Base-by-base conservation (phyloP, 2,888 invertebrate genomes). In the Drosophila algonquin region DNA sequence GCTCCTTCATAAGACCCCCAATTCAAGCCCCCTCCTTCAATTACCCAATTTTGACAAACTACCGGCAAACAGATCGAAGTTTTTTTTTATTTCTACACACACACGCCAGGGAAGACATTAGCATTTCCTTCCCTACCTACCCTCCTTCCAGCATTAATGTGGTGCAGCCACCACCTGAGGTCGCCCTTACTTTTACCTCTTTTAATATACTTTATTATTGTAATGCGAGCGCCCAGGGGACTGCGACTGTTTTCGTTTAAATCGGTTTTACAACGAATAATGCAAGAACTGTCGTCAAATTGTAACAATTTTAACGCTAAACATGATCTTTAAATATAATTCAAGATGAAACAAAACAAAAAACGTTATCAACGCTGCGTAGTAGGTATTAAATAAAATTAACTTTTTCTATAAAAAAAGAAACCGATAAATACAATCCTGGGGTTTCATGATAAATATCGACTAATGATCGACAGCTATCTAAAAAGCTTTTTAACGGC, bases 361-460 rank as follows among this genome's bases (percentile, higher is more conserved):
- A 79, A 77, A 76, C 76, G 89, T 87, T 84, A 71, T 86, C 64
- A 76, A 79, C 69, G 77, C 88, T 80, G 80, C 83, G 75, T 80
- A 85, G 85, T 89, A 88, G 82, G 86, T 89, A 85, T 80, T 88
- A 84, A 89, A 89, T 85, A 84, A 87, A 85, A 85, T 76, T 81
- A 89, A 87, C 77, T 77, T 85, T 85, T 85, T 85, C 75, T 85
- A 89, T 53, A 67, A 79, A 89, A 71, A 44, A 50, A 30, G 51
- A 59, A 12, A 61, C 46, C 50, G 65, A 51, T 51, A 27, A 71
- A 71, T 63, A 10, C 55, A 46, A 32, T 16, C 45, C 18, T 4
- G 30, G 16, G 8, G 2, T 16, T 27, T 47, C 5, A 32, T 32
- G 10, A 24, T 24, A 24, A 24, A 24, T 32, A 4, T 32, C 32